Conservation (phyloP, 2,797 vertebrate species). For the Apogon talboti region DNA sequence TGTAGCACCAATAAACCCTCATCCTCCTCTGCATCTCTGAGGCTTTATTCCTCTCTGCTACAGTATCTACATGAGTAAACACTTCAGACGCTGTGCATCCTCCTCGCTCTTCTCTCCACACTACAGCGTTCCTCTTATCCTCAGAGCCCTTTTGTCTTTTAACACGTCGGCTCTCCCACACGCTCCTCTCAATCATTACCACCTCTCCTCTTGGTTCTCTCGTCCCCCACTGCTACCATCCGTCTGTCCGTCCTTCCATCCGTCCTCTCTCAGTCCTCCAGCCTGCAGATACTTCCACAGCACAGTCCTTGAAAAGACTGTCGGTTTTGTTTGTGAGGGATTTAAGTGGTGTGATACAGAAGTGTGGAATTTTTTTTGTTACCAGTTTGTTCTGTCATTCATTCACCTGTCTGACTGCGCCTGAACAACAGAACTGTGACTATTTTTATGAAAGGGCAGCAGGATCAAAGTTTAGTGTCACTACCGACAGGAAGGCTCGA, state of each 20-base stretch:
- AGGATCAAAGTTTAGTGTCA: no score
- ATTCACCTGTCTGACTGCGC: no score
- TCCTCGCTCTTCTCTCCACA: constrained; percentile 26
- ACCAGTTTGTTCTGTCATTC: no score
- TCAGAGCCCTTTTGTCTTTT: constrained; percentile 63
- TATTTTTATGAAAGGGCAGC: no score
- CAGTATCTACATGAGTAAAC: constrained; percentile 47
- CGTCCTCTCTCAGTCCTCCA: constrained; percentile 7
- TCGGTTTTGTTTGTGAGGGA: no score
- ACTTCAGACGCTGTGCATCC: constrained; percentile 51
- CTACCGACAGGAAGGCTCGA: no score
- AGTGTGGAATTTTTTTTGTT: no score
- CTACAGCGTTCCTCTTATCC: constrained; percentile 49
- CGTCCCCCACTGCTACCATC: constrained; percentile 24
- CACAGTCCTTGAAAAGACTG: not conserved
- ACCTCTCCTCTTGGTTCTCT: constrained; percentile 38
- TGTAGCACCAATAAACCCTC: constrained; percentile 24
- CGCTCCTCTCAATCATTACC: constrained; percentile 50
- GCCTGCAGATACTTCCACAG: constrained; percentile 10
- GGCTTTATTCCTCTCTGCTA: constrained; percentile 27
- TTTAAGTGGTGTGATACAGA: no score
- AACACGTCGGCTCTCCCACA: constrained; percentile 59
- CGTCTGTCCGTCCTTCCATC: not conserved
- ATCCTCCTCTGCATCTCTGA: constrained; percentile 20
- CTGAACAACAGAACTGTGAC: no score